These are phyloP conservation scores for Cephalotes varians DNA, from an alignment of 2,888 invertebrate genomes.

Conservation along the genomic window DNA sequence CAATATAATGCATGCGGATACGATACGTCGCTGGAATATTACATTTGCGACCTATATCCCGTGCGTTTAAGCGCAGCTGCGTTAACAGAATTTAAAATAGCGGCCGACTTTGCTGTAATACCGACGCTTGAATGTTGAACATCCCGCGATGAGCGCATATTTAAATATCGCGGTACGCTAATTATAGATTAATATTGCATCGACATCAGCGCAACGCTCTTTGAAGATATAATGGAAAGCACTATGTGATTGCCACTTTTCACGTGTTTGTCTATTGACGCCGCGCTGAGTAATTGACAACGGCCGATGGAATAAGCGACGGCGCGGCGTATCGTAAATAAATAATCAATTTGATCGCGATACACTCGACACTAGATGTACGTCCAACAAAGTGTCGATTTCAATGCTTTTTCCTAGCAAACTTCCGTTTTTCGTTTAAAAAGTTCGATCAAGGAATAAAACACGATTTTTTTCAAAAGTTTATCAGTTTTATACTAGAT, in stretches of 20 bases:
- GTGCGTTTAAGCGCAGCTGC: constrained; percentile 37
- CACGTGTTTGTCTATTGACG: constrained; percentile 63
- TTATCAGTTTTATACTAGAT: neutral
- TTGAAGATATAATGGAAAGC: constrained; percentile 62
- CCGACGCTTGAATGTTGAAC: constrained; percentile 60
- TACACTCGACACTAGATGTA: neutral
- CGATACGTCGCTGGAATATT: constrained; percentile 21
- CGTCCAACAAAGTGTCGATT: constrained; percentile 28
- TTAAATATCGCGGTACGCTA: constrained; percentile 67
- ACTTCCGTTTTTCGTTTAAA: neutral
- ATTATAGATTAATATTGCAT: constrained; percentile 65
- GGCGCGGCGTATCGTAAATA: constrained; percentile 63
- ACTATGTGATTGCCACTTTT: constrained; percentile 65
- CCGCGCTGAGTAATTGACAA: constrained; percentile 58
- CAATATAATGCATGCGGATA: constrained; percentile 32
- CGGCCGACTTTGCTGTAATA: constrained; percentile 43
- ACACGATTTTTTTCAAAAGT: neutral
- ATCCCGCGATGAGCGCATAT: constrained; percentile 44
- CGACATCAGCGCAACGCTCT: constrained; percentile 58
- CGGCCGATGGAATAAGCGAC: constrained; percentile 41
- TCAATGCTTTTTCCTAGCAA: neutral
- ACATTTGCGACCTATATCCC: constrained; percentile 45
- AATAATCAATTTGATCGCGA: constrained; percentile 63
- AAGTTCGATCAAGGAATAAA: neutral
- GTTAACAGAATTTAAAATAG: constrained; percentile 55